Base-by-base conservation (phyloP, 2,797 vertebrate genomes). In the Trachops cirrhosus region DNA sequence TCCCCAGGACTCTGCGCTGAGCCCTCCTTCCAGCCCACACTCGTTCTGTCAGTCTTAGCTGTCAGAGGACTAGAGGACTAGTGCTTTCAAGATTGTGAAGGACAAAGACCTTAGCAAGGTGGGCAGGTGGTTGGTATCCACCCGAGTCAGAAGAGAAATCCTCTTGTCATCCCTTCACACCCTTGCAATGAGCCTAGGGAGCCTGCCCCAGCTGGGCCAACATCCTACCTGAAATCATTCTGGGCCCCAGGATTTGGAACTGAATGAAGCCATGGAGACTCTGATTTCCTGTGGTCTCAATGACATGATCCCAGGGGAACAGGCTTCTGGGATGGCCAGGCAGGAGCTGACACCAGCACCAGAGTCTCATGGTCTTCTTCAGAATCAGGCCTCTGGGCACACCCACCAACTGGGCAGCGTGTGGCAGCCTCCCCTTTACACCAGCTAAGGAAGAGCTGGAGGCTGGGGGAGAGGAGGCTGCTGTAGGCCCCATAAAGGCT, bases 231-330 rank as follows among this genome's bases (percentile, higher is more conserved):
- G 24, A 16, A 14, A 92, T 29, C 74, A 46, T 62, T 16, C 50
- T 48, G 82, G 48, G 52, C 32, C 52, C 77, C 26, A 75, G n/a
- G 41, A 52, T 78, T 48, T 62, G 70, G 15, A 94, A 74, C 37
- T 0, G 0, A 89, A 71, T 0, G 0, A 22, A 92, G 83, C 12
- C 9, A 22, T 7, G 9, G 22, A 0, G 0, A 50, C 21, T 4
- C 19, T 44, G 48, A 62, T 78, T 52, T 84, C 71, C 82, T 39
- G 9, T 24, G 34, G 34, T 50, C 88, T 37, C 18, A 0, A 0
- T 1, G 18, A 37, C 3, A 39, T 6, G 11, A 46, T 52, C 83
- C 85, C 50, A 93, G 71, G 46, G 77, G 83, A 92, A 86, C 19
- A 59, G 86, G 82, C 8, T 73, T 37, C 74, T 48, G 46, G 75